Evolutionary conservation across 2,797 vertebrate genomes (phyloP).

Genomic region (Sebastes goodei): DNA sequence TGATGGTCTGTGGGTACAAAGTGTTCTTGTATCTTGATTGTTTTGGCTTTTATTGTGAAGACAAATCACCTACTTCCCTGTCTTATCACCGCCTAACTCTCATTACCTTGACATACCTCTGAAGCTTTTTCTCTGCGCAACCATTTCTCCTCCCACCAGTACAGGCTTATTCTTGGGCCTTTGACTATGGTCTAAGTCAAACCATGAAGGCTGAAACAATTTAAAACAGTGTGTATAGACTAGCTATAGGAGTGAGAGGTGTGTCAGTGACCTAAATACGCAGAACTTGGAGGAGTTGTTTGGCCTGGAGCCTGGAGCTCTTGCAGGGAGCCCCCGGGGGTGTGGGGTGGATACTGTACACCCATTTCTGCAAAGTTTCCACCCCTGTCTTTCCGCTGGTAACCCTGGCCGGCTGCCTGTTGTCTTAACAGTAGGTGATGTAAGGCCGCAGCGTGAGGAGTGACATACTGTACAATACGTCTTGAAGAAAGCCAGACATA

Average conservation of each 20-base stretch:
- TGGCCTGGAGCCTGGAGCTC: slow-evolving; percentile 52
- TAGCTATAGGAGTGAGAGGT: slow-evolving; percentile 36
- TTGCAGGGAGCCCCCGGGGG: slow-evolving; percentile 49
- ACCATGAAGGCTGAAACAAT: slow-evolving; percentile 53
- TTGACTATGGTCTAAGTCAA: slow-evolving; percentile 64
- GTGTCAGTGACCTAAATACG: slow-evolving; percentile 65
- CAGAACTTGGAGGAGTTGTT: slow-evolving; percentile 47
- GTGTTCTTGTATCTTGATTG: no score
- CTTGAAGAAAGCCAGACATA: slow-evolving; percentile 56
- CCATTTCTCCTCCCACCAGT: slow-evolving; percentile 66
- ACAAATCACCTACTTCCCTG: slow-evolving; percentile 7
- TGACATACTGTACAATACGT: slow-evolving; percentile 64
- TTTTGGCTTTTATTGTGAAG: slow-evolving; percentile 70
- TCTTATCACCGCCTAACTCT: slow-evolving; percentile 19
- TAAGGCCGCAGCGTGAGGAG: slow-evolving; percentile 61
- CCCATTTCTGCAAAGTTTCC: slow-evolving; percentile 70
- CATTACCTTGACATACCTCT: slow-evolving; percentile 54
- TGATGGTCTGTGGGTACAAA: no score
- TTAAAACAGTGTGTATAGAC: slow-evolving; percentile 40
- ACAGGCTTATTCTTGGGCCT: slow-evolving; percentile 66
- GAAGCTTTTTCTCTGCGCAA: slow-evolving; percentile 70
- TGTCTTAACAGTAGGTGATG: slow-evolving; percentile 71
- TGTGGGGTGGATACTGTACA: slow-evolving; percentile 66
- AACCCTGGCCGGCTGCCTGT: slow-evolving; percentile 52
- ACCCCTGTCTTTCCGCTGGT: slow-evolving; percentile 58